These are phyloP conservation scores for Argynnis bischoffii DNA, from an alignment of 2,888 invertebrate genomes.

Conservation along the genomic window DNA sequence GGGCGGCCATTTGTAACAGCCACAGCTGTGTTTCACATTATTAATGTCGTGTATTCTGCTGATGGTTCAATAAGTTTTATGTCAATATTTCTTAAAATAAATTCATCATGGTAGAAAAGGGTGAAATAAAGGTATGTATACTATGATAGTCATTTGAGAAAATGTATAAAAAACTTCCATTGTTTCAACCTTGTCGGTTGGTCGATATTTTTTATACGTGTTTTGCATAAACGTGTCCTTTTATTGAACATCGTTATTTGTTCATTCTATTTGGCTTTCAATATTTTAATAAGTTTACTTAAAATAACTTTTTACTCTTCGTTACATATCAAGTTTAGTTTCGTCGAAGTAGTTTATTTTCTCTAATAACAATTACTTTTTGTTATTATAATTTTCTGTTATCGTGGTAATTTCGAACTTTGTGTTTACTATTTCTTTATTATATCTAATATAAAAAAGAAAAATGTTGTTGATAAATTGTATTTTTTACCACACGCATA, in stretches of 20 bases:
- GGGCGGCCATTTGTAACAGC: slow-evolving; percentile 45
- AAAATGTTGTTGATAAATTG: background rate
- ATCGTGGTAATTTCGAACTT: slow-evolving; percentile 3
- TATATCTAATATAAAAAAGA: background rate
- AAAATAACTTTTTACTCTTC: background rate
- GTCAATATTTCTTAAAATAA: slow-evolving; percentile 12
- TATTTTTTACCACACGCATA: no score
- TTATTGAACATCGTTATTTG: slow-evolving; percentile 16
- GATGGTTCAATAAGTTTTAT: slow-evolving; percentile 16
- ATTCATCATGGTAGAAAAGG: slow-evolving; percentile 61
- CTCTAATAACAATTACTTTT: no score
- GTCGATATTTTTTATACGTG: slow-evolving; percentile 51
- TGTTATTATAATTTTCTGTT: background rate
- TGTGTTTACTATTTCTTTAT: slow-evolving; percentile 3
- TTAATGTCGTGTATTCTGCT: slow-evolving; percentile 25
- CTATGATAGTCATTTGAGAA: slow-evolving; percentile 28
- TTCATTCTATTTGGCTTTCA: background rate
- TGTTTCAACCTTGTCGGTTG: slow-evolving; percentile 65
- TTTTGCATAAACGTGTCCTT: slow-evolving; percentile 35
- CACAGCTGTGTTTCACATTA: slow-evolving; percentile 40
- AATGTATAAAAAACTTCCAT: slow-evolving; percentile 52
- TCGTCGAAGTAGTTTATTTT: no score
- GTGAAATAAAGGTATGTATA: slow-evolving; percentile 63
- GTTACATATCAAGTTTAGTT: no score
- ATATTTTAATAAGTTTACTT: background rate